Percentiles rank a stretch among this genome's conserved stretches.
These are phyloP conservation scores for Nemotelus nigrinus DNA, from an alignment of 2,888 invertebrate genomes.

Conservation along the genomic window DNA sequence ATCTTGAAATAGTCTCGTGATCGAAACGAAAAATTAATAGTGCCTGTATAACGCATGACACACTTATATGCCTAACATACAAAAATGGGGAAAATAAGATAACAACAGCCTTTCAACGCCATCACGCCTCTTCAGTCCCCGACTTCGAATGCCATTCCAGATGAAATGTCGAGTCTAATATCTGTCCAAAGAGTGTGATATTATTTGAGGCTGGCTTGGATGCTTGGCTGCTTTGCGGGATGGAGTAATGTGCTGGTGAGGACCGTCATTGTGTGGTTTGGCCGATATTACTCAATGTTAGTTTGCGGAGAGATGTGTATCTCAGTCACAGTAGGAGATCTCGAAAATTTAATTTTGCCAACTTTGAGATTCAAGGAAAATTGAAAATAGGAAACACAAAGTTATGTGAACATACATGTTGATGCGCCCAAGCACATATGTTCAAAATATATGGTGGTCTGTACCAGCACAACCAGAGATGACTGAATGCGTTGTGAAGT, in stretches of 20 bases:
- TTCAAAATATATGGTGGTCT: background rate
- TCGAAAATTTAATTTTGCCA: background rate
- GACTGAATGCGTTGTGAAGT: too few species aligned
- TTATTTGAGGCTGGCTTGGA: background rate
- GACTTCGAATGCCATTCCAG: background rate
- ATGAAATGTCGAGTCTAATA: conserved; percentile 3
- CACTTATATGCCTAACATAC: too few species aligned
- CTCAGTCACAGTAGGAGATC: conserved; percentile 4
- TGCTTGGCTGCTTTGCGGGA: background rate
- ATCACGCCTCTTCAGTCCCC: too few species aligned
- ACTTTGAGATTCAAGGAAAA: conserved; percentile 7
- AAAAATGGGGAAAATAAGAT: too few species aligned
- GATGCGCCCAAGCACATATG: too few species aligned
- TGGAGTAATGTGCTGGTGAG: background rate
- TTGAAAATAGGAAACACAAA: background rate
- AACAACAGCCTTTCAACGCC: too few species aligned
- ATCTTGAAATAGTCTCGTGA: too few species aligned
- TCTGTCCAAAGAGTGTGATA: background rate
- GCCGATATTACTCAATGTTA: background rate
- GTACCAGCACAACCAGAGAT: background rate
- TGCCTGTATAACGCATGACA: too few species aligned
- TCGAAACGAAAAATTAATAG: too few species aligned
- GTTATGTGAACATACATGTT: too few species aligned
- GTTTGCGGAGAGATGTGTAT: background rate
- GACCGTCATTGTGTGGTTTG: background rate